Base-by-base conservation (phyloP, 2,888 invertebrate genomes). In the Sarcophaga subvicina region DNA sequence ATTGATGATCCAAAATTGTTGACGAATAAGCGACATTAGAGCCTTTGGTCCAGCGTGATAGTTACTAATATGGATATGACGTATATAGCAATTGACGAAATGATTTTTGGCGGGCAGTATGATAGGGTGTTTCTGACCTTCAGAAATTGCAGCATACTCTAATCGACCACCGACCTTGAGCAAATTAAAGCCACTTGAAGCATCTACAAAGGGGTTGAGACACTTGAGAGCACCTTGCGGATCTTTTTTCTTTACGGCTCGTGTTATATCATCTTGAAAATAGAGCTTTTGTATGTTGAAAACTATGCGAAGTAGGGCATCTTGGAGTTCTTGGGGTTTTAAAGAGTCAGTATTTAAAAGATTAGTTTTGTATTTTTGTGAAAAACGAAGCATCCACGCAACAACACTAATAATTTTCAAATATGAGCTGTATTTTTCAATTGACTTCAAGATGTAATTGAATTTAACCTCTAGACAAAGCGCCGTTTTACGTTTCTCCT, bases 41-140 rank as follows among this genome's bases (percentile, higher is more conserved):
- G 81, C 49, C 49, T 79, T 88, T 4, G 84, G 27, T 20, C 85
- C 87, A 49, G 87, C 80, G 54, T 88, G 84, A 72, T 79, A 87
- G 11, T 85, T 87, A 22, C 27, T 75, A 5, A 73, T 17, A 75
- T 86, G 82, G 10, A 88, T 11, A 78, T 88, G 73, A 3, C 71
- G 72, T 5, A 80, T 75, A 73, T 47, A 81, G n/a, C 60, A 11
- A 11, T 62, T n/a, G 1, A 77, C 63, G 64, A 78, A 79, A 5
- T 63, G 22, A 25, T 69, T 71, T 37, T 83, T 77, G n/a, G 47
- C 22, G 14, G 83, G 77, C 20, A 87, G n/a, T 11, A 81, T 11
- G 49, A 81, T 17, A 1, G 79, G 82, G 47, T 73, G 49, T 11
- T 77, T 85, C 20, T 70, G 66, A 17, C 10, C 27, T 11, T 76